phyloP scores from a whole-genome alignment of 2,113 vertebrate genomes.

The Gasterosteus nipponicus region DNA sequence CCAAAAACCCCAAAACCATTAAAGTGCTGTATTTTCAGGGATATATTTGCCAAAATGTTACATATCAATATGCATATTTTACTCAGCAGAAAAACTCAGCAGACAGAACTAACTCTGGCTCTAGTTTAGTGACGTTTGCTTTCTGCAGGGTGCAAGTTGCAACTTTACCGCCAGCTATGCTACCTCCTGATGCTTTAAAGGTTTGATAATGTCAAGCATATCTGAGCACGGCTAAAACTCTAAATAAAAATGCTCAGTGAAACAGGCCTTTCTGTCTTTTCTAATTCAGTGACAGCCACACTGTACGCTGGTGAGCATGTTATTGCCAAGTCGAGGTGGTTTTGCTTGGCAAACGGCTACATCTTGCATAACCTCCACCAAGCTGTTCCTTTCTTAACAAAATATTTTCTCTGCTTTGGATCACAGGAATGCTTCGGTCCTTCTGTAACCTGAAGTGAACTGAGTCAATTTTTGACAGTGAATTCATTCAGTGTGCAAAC shows the following conservation, averaged over 20 bases:
- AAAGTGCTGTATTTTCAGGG: background rate
- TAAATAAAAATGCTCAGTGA: background rate
- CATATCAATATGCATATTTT: background rate
- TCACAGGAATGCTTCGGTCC: conserved; percentile 44
- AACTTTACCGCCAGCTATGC: background rate
- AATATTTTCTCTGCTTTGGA: conserved; percentile 21
- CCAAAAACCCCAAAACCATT: too few relatives aligned
- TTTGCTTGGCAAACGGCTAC: conserved; percentile 51
- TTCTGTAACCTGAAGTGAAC: conserved; percentile 41
- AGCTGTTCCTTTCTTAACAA: conserved; percentile 34
- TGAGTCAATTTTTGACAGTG: background rate
- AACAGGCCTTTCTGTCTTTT: conserved; percentile 4
- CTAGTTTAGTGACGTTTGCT: background rate
- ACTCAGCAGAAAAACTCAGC: too few relatives aligned
- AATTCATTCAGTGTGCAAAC: conserved; percentile 3
- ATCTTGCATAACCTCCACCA: conserved; percentile 45
- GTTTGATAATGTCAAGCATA: conserved; percentile 5
- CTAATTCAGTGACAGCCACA: conserved; percentile 19
- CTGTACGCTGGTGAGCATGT: conserved; percentile 37
- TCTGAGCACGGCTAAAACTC: background rate
- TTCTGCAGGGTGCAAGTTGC: background rate
- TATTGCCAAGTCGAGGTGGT: conserved; percentile 56
- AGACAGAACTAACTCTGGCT: too few relatives aligned
- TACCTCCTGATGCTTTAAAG: background rate
- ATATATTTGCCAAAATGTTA: background rate